Evolutionary conservation across 2,113 vertebrate species (phyloP).

Genomic region (Etheostoma spectabile): DNA sequence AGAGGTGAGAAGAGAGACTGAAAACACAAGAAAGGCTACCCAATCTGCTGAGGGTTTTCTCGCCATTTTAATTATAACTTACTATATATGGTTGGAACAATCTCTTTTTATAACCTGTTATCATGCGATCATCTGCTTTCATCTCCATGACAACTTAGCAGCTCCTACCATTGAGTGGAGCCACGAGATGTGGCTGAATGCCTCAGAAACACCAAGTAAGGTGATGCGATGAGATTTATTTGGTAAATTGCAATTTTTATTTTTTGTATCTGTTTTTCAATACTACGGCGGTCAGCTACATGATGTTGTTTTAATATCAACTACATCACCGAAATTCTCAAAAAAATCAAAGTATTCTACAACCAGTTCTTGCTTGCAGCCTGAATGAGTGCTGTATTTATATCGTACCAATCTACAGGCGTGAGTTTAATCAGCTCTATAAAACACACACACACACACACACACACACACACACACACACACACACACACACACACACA

Average conservation of each 20-base stretch:
- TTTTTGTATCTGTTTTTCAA: neutral
- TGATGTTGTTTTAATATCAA: neutral
- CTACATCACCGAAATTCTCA: neutral
- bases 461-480: conserved; percentile 59
- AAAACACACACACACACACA: neutral
- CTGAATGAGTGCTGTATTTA: neutral
- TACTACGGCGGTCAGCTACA: neutral
- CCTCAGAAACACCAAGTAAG: neutral
- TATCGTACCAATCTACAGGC: neutral
- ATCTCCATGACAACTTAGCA: neutral
- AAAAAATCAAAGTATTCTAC: neutral
- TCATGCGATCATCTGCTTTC: neutral
- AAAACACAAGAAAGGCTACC: neutral
- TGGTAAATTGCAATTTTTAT: neutral
- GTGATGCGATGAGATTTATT: neutral
- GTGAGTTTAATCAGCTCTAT: neutral
- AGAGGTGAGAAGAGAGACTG: neutral
- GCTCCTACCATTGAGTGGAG: neutral
- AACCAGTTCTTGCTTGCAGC: neutral
- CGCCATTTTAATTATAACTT: neutral
- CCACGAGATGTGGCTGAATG: too few relatives aligned
- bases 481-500: neutral
- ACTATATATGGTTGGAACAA: neutral
- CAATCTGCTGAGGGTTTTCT: neutral
- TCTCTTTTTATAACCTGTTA: neutral